phyloP scores from a whole-genome alignment of 53 echinoderm and acorn worm genomes.

The Apostichopus leukothele region DNA sequence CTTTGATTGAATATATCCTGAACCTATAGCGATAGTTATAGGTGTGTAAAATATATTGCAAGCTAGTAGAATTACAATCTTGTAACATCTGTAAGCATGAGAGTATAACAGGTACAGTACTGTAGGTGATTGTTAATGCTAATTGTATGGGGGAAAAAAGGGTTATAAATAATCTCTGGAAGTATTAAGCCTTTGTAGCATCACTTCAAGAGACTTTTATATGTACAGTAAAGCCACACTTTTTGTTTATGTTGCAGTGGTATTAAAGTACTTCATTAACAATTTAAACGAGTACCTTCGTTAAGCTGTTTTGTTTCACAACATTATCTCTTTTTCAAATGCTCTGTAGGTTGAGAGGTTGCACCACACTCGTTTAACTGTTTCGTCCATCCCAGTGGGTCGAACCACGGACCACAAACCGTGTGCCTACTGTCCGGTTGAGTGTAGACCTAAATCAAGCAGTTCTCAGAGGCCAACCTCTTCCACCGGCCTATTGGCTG shows the following conservation, averaged over 20 bases:
- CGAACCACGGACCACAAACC: slow-evolving; percentile 42
- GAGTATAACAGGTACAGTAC: too few species aligned
- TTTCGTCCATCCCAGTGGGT: slow-evolving; percentile 24
- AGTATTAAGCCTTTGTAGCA: too few species aligned
- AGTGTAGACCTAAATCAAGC: slow-evolving; percentile 77
- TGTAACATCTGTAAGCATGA: too few species aligned
- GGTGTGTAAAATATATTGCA: background rate
- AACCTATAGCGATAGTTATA: background rate
- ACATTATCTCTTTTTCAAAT: background rate
- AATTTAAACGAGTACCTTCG: background rate
- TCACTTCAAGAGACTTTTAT: too few species aligned
- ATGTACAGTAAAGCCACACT: too few species aligned
- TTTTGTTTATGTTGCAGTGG: too few species aligned
- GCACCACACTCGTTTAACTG: slow-evolving; percentile 11
- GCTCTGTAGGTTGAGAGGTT: slow-evolving; percentile 20
- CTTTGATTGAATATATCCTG: too few species aligned
- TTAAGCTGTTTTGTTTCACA: background rate
- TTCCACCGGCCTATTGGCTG: slow-evolving; percentile 86
- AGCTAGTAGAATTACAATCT: too few species aligned
- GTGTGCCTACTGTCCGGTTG: slow-evolving; percentile 85
- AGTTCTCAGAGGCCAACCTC: slow-evolving; percentile 82
- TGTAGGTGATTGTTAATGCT: too few species aligned
- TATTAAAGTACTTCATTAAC: too few species aligned
- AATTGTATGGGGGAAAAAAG: too few species aligned
- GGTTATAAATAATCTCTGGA: too few species aligned